Conservation (phyloP, 2,113 vertebrate species). For the Neopipo cinnamomea region DNA sequence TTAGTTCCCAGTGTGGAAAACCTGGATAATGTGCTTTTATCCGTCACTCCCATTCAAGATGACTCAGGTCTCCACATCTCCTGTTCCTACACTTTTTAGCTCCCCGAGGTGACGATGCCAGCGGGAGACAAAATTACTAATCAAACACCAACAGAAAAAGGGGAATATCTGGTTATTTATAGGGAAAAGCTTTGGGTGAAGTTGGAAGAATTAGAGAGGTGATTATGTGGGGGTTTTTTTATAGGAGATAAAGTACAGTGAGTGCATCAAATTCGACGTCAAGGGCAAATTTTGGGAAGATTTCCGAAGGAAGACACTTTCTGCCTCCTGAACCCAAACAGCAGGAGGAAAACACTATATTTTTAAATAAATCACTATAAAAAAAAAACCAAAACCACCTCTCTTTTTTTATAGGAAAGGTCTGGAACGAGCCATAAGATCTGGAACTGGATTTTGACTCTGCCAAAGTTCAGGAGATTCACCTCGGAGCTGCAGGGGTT, state of each 20-base stretch:
- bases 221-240: background rate
- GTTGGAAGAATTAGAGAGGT: background rate
- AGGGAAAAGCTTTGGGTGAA: background rate
- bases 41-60: background rate
- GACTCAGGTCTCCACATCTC: background rate
- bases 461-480: background rate
- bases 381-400: background rate
- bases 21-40: background rate
- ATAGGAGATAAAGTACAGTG: background rate
- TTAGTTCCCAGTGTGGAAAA: background rate
- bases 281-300: rapidly evolving
- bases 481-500: background rate
- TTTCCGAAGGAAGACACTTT: background rate
- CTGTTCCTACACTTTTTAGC: background rate
- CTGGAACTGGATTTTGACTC: background rate
- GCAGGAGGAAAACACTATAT: rapidly evolving
- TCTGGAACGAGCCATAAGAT: background rate
- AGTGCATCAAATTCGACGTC: background rate
- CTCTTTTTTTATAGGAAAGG: background rate
- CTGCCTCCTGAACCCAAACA: background rate
- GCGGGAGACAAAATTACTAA: background rate
- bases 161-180: background rate
- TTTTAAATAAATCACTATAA: background rate
- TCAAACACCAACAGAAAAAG: background rate
- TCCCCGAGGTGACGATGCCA: background rate